A percentile compares a stretch with the other conserved stretches of the same genome.
Evolutionary conservation across 2,113 vertebrate species (phyloP).

Genomic region (Malurus melanocephalus): DNA sequence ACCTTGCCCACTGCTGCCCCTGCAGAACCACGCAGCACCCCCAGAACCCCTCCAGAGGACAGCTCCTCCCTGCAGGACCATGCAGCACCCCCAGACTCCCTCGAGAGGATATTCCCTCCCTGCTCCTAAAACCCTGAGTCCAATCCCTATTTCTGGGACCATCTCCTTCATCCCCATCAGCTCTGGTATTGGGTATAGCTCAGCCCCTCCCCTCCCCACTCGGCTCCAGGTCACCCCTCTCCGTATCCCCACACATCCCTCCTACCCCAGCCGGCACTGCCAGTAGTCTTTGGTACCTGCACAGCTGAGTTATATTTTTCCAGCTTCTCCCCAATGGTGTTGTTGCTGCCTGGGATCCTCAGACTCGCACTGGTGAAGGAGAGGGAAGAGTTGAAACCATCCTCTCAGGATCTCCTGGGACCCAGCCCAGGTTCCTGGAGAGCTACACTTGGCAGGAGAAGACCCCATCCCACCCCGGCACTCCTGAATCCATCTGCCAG

Average conservation of each 20-base stretch:
- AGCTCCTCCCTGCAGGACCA: background rate
- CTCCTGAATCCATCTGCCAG: background rate
- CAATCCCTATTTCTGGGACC: background rate
- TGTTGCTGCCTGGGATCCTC: conserved; percentile 77
- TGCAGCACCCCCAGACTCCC: background rate
- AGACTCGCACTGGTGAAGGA: conserved; percentile 74
- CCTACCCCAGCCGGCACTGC: background rate
- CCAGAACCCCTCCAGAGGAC: background rate
- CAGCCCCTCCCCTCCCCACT: background rate
- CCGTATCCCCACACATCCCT: background rate
- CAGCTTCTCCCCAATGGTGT: conserved; percentile 85
- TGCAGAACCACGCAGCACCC: background rate
- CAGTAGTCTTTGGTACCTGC: conserved; percentile 70
- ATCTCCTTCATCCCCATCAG: background rate
- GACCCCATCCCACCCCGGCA: accelerated
- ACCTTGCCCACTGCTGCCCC: background rate
- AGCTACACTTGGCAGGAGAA: background rate
- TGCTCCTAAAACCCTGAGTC: background rate
- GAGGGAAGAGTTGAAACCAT: background rate
- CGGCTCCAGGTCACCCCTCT: background rate
- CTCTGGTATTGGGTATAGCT: background rate
- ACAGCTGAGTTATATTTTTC: conserved; percentile 84
- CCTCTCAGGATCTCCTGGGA: background rate
- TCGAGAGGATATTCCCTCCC: background rate
- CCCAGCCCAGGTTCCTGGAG: background rate